A percentile compares a stretch with the other conserved stretches of the same genome.
phyloP scores from a whole-genome alignment of 2,797 vertebrate species.

The Lithobates pipiens region DNA sequence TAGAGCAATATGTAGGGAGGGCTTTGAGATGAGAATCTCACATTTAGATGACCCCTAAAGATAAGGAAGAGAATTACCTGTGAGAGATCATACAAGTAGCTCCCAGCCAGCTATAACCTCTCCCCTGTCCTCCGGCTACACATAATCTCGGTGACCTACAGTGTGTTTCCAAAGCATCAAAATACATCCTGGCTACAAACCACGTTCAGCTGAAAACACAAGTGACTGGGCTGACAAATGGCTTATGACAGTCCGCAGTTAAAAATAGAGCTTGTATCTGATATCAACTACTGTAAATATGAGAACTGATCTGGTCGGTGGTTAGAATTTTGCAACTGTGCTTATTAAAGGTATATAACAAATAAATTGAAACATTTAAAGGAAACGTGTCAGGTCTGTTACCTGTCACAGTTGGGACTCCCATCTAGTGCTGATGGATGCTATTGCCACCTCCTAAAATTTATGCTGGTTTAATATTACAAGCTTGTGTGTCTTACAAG shows the following conservation, averaged over 20 bases:
- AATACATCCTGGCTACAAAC: constrained; percentile 48
- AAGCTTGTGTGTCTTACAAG: too few species aligned
- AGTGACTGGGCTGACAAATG: constrained; percentile 12
- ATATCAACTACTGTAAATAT: constrained; percentile 12
- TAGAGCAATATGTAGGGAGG: constrained; percentile 65
- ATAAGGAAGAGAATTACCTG: constrained; percentile 69
- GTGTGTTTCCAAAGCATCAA: constrained; percentile 26
- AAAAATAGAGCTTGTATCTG: constrained; percentile 10
- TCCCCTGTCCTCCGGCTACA: constrained; percentile 65
- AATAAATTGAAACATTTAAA: too few species aligned
- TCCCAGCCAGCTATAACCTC: constrained; percentile 67
- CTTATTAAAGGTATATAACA: too few species aligned
- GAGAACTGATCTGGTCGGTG: background rate
- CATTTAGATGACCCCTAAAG: constrained; percentile 67
- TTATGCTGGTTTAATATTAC: too few species aligned
- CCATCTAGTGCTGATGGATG: too few species aligned
- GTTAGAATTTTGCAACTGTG: background rate
- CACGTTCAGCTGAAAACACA: background rate
- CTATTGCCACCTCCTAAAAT: too few species aligned
- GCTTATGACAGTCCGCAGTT: constrained; percentile 13
- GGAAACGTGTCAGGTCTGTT: too few species aligned
- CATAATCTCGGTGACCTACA: constrained; percentile 49
- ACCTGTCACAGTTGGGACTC: too few species aligned
- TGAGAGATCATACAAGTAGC: constrained; percentile 63
- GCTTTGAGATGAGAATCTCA: constrained; percentile 66